A percentile compares a stretch with the other conserved stretches of the same genome.
phyloP scores from a whole-genome alignment of 2,888 invertebrate genomes.

The Pyrrhosoma nymphula region DNA sequence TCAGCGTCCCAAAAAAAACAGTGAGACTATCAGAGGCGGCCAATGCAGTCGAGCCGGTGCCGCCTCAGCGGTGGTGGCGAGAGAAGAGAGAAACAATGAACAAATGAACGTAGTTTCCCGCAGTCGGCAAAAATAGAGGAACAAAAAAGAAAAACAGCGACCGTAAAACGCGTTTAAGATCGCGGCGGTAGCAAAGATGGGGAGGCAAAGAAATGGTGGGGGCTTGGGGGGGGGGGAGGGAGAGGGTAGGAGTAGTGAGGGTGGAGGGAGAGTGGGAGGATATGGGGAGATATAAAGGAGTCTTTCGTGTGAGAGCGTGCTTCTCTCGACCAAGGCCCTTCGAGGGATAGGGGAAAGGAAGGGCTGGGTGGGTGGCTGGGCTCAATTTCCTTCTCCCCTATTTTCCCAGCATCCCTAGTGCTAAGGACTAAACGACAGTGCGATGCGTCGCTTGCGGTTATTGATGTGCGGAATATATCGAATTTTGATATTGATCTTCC shows the following conservation, averaged over 20 bases:
- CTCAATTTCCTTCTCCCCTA: not conserved
- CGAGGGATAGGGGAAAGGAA: not conserved
- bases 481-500: no score
- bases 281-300: not conserved
- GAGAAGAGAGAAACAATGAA: not conserved
- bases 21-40: not conserved
- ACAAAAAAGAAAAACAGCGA: not conserved
- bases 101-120: conserved; percentile 15
- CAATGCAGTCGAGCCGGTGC: not conserved
- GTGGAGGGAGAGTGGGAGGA: not conserved
- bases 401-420: not conserved
- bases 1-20: not conserved
- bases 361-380: not conserved
- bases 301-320: not conserved
- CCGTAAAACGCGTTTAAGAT: conserved; percentile 22
- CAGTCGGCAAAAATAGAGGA: not conserved
- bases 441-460: no score
- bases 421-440: no score
- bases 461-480: no score
- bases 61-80: not conserved
- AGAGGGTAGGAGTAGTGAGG: not conserved
- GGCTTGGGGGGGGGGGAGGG: not conserved
- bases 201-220: not conserved
- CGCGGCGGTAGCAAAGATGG: not conserved
- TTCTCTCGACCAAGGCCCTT: not conserved